Conservation (phyloP, 2,888 invertebrate genomes). For the Hemicrepidius hirtus region DNA sequence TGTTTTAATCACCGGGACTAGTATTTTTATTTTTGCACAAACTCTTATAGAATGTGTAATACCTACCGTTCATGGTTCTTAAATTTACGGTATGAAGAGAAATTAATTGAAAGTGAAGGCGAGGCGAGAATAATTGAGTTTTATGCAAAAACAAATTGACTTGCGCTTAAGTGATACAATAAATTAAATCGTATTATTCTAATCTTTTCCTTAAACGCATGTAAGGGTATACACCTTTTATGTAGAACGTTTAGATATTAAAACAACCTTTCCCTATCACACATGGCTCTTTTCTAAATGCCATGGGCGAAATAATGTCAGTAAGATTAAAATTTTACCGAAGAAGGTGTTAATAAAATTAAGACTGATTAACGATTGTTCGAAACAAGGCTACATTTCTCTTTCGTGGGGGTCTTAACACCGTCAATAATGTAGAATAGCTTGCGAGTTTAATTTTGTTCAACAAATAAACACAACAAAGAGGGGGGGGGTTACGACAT, state of each 20-base stretch:
- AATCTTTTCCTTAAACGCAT: constrained; percentile 17
- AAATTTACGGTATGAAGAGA: neutral
- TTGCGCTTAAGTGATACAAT: constrained; percentile 3
- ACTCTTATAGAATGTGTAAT: neutral
- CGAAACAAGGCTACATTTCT: no score
- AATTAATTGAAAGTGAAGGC: constrained; percentile 28
- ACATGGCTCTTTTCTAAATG: constrained; percentile 3
- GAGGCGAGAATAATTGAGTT: constrained; percentile 21
- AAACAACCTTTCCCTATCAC: constrained; percentile 1
- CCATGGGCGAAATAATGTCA: constrained; percentile 12
- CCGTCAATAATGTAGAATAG: no score
- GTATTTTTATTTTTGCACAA: constrained; percentile 10
- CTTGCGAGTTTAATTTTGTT: no score
- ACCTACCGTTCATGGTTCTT: constrained; percentile 7
- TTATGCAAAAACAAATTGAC: constrained; percentile 10
- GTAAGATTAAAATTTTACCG: no score
- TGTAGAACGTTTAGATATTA: constrained; percentile 13
- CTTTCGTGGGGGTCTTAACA: no score
- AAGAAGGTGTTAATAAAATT: no score
- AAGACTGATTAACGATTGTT: no score
- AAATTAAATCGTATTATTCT: constrained; percentile 19
- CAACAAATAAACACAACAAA: no score
- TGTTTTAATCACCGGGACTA: neutral
- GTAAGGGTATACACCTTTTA: constrained; percentile 17
- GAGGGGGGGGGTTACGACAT: no score